Conservation (phyloP, 2,888 invertebrate genomes). For the Plagiodera versicolora region DNA sequence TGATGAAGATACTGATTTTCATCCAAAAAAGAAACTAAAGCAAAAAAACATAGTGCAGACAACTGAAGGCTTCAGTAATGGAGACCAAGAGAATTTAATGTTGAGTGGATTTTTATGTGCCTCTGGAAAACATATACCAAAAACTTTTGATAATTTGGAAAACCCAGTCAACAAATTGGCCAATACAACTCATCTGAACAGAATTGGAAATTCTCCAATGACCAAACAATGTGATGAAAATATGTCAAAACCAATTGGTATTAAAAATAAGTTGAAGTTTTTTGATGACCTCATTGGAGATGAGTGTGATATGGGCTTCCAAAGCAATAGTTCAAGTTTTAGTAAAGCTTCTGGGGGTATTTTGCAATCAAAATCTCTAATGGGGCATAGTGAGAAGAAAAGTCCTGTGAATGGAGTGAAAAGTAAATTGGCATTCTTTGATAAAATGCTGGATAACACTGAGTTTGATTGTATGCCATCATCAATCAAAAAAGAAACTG, state of each 20-base stretch:
- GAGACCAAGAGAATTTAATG: neutral
- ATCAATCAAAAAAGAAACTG: slow-evolving; percentile 35
- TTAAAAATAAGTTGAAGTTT: slow-evolving; percentile 17
- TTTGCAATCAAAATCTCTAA: neutral
- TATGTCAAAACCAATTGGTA: neutral
- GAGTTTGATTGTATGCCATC: slow-evolving; percentile 2
- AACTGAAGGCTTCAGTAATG: neutral
- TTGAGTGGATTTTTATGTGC: slow-evolving; percentile 17
- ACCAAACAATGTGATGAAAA: neutral
- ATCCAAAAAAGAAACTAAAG: slow-evolving; percentile 17
- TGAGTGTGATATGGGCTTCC: neutral
- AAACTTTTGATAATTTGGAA: slow-evolving; percentile 39
- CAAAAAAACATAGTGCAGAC: neutral
- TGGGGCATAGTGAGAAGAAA: neutral
- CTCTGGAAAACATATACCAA: slow-evolving; percentile 16
- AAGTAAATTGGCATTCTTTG: slow-evolving; percentile 20
- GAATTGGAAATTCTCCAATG: neutral
- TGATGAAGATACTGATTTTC: slow-evolving; percentile 3
- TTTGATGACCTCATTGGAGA: slow-evolving; percentile 17
- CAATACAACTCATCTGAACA: neutral
- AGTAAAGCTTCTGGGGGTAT: neutral
- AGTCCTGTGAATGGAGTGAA: slow-evolving; percentile 1
- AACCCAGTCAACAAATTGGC: slow-evolving; percentile 41
- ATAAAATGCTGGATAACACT: slow-evolving; percentile 16
- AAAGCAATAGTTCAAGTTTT: neutral